Base-by-base conservation (phyloP, 2,888 invertebrate species). In the Heliconius sara region DNA sequence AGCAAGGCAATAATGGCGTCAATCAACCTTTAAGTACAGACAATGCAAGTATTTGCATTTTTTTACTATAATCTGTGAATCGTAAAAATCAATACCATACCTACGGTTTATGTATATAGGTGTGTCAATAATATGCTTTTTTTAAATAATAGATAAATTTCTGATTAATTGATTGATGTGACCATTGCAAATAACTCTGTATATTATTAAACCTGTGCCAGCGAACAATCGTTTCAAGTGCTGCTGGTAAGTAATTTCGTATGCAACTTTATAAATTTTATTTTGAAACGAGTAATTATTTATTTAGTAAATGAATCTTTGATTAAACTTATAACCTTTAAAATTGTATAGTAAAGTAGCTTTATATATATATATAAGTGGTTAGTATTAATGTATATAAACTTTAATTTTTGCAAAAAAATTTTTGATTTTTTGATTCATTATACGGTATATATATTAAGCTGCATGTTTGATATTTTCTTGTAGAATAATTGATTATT, bases 1-100 rank as follows among this genome's bases (percentile, higher is more conserved):
- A 94, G 91, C 84, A 82, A 80, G 85, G 84, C 84, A 85, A 89
- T 90, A 93, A 94, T 95, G 94, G 94, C 93, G 94, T 83, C 81
- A 80, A 80, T 80, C 73, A 80, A 77, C 79, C 74, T 79, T 43
- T 63, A 47, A 43, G 60, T 68, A 79, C 76, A 82, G 79, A 82
- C n/a, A 65, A 82, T 25, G 76, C 10, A 63, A 72, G 7, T 27
- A 27, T 39, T 39, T 39, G 39, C 13, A 66, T 39, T 0, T 39
- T 57, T 16, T 13, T 57, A 57, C 67, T 57, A 63, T 52, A 27
- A 39, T 30, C 67, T 57, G 47, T 73, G 25, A n/a, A 73, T 34
- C 4, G 9, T 43, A 27, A 74, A 74, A 74, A 74, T 39, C 73
- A 74, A 78, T 73, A 73, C 9, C n/a, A n/a, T 57, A 57, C 47